A percentile compares a stretch with the other conserved stretches of the same genome.
phyloP scores from a whole-genome alignment of 2,888 invertebrate genomes.

The Stratiomys singularior region DNA sequence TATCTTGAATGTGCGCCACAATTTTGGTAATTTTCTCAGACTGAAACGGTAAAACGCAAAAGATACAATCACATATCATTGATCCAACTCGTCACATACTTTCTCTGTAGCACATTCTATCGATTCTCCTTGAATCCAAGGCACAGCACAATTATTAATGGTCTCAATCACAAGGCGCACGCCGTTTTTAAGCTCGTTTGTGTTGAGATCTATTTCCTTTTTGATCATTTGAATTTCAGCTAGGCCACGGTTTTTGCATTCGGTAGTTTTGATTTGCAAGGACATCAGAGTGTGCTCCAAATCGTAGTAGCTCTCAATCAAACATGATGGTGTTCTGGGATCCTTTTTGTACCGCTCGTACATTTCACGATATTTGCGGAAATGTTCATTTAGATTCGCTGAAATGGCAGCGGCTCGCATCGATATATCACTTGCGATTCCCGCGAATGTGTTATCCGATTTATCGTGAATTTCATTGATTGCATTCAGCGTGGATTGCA shows the following conservation, averaged over 20 bases:
- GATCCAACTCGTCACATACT: neutral
- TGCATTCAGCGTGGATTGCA: neutral
- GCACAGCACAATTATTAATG: neutral
- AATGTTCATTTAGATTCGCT: neutral
- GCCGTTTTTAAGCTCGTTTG: neutral
- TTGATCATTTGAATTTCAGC: neutral
- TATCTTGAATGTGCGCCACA: neutral
- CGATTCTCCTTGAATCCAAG: neutral
- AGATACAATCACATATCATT: neutral
- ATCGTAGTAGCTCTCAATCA: neutral
- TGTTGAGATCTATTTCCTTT: neutral
- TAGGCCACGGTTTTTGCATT: neutral
- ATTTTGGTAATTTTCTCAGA: neutral
- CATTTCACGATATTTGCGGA: neutral
- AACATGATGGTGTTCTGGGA: neutral
- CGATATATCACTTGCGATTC: neutral
- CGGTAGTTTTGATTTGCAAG: neutral
- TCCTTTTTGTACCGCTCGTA: neutral
- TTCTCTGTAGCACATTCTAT: neutral
- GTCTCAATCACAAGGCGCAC: neutral
- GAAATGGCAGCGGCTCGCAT: neutral
- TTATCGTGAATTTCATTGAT: neutral
- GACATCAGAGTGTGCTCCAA: neutral
- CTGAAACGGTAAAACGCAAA: neutral
- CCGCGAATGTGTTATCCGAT: neutral